Base-by-base conservation (phyloP, 2,113 vertebrate genomes). In the Maccullochella peelii region DNA sequence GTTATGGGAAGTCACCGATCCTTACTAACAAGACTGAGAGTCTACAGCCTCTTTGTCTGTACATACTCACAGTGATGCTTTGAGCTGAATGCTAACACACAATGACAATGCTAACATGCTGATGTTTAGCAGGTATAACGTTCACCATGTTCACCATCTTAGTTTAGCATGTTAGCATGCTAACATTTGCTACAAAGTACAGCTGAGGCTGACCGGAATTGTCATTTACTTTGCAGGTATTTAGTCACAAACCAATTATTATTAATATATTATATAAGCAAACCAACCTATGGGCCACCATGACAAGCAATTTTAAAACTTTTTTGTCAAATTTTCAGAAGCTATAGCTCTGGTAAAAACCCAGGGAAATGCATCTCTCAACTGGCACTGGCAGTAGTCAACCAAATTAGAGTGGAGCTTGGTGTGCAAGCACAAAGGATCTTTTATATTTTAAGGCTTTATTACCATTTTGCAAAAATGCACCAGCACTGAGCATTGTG, bases 401-500 rank as follows among this genome's bases (percentile, higher is more conserved):
- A 55, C n/a, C 18, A 50, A 62, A 49, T 72, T 12, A 40, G 52
- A 6, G 49, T 50, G 66, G 21, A 18, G 71, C 62, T n/a, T 9
- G 16, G 21, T 38, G 40, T 54, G 54, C 18, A 59, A 44, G 18
- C 47, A 54, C 67, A 76, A 62, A 72, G 7, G 9, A 21, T 42
- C 54, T 77, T 52, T 86, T 68, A 27, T 73, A n/a, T 58, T 74
- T n/a, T 1, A 36, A 67, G 67, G 38, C 30, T 70, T 73, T 71
- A 5, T 67, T 66, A 74, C 16, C 36, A 55, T 76, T 73, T 61
- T 42, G 21, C 20, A 54, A 36, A 82, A 75, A 82, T 30, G 25
- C 44, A 77, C 14, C 6, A 30, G 20, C 54, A 3, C 54, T 42
- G 14, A 68, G 47, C 25, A 65, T 47, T 78, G 68, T 40, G 42